These are phyloP conservation scores for Allophyes oxyacanthae DNA, from an alignment of 2,888 invertebrate species.

Conservation along the genomic window DNA sequence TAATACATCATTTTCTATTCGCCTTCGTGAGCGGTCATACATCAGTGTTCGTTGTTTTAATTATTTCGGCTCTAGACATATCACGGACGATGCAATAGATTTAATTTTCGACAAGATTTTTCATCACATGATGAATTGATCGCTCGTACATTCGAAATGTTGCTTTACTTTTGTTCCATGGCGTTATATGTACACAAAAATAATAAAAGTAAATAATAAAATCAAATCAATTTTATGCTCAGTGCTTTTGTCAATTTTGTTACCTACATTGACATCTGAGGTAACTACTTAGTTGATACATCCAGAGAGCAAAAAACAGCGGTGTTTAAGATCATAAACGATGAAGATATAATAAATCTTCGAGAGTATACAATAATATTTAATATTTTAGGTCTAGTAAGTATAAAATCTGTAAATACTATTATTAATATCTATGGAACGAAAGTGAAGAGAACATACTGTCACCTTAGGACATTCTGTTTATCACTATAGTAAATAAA, in stretches of 20 bases:
- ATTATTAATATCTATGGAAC: constrained; percentile 73
- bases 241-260: constrained; percentile 50
- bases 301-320: constrained; percentile 12
- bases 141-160: constrained; percentile 62
- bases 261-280: constrained; percentile 34
- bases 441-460: constrained; percentile 79
- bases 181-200: constrained; percentile 52
- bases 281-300: constrained; percentile 7
- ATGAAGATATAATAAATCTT: constrained; percentile 50
- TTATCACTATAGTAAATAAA: constrained; percentile 77
- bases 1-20: constrained; percentile 60
- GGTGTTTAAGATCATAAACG: constrained; percentile 39
- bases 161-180: constrained; percentile 85
- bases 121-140: constrained; percentile 57
- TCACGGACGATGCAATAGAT: constrained; percentile 69
- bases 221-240: constrained; percentile 25
- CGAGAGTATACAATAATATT: constrained; percentile 69
- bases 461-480: constrained; percentile 73
- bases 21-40: constrained; percentile 61
- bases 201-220: constrained; percentile 23
- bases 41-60: constrained; percentile 48
- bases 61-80: constrained; percentile 69
- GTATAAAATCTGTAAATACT: constrained; percentile 74
- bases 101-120: constrained; percentile 49
- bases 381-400: constrained; percentile 56